These are phyloP conservation scores for Augochlorella aurata DNA, from an alignment of 2,888 invertebrate species.

Conservation along the genomic window DNA sequence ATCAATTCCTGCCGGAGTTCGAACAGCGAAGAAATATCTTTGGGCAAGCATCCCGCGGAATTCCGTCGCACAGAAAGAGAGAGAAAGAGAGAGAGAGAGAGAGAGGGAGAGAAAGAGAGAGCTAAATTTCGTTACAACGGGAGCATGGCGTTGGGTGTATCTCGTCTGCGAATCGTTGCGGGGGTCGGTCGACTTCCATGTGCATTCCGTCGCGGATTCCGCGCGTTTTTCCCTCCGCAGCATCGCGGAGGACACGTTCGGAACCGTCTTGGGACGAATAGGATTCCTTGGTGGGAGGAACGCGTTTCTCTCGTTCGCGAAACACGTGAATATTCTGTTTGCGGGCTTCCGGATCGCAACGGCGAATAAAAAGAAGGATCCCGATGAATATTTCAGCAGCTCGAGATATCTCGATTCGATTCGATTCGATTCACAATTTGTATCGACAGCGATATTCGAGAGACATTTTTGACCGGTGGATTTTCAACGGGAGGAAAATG, in stretches of 20 bases:
- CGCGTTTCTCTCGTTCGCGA: too few relatives aligned
- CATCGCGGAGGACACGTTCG: background rate
- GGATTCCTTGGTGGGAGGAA: background rate
- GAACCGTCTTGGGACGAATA: background rate
- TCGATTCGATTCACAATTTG: too few relatives aligned
- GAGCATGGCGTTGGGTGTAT: background rate
- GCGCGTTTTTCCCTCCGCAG: conserved; percentile 29
- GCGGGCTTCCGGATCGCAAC: too few relatives aligned
- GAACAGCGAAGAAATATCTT: background rate
- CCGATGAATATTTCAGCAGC: too few relatives aligned
- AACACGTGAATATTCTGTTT: too few relatives aligned
- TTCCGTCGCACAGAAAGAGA: background rate
- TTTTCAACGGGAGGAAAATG: background rate
- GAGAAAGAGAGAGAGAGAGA: background rate
- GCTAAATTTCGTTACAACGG: background rate
- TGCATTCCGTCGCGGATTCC: conserved; percentile 32
- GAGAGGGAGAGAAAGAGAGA: background rate
- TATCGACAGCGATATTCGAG: too few relatives aligned
- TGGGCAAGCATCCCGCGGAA: background rate
- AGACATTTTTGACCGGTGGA: too few relatives aligned
- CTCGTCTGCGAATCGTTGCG: background rate
- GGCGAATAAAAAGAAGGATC: too few relatives aligned
- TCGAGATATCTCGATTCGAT: too few relatives aligned
- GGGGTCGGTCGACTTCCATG: background rate
- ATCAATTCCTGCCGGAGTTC: conserved; percentile 5